These are phyloP conservation scores for Chymomyza procnemis DNA, from an alignment of 2,888 invertebrate genomes.

Conservation along the genomic window DNA sequence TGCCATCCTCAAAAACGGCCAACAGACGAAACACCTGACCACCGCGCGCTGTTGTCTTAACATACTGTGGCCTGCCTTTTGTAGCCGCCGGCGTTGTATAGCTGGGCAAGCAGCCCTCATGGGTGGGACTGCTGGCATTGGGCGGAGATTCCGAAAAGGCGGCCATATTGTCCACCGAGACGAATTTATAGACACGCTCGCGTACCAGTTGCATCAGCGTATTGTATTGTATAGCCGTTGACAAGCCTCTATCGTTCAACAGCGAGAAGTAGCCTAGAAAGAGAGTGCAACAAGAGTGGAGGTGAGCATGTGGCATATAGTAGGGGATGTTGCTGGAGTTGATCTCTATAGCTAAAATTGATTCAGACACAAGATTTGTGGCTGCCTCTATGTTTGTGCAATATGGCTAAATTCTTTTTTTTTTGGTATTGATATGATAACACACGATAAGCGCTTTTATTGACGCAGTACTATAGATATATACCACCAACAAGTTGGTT, in stretches of 20 bases:
- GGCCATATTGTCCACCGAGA: conserved; percentile 78
- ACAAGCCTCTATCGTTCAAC: conserved; percentile 83
- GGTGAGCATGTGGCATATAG: background rate
- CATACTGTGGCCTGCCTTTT: conserved; percentile 80
- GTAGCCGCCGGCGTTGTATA: conserved; percentile 28
- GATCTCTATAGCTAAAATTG: background rate
- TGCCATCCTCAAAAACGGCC: conserved; percentile 87
- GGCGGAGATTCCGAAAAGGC: conserved; percentile 77
- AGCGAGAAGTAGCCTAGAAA: conserved; percentile 84
- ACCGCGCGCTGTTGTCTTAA: conserved; percentile 85
- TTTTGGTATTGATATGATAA: background rate
- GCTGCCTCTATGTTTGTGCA: conserved; percentile 6
- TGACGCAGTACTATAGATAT: background rate
- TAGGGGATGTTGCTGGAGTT: background rate
- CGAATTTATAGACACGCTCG: conserved; percentile 82
- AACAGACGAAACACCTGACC: conserved; percentile 86
- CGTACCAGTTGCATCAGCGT: conserved; percentile 84
- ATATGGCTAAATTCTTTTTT: background rate
- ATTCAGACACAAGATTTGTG: background rate
- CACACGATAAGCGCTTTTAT: background rate
- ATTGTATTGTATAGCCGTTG: conserved; percentile 83
- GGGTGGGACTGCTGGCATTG: conserved; percentile 67
- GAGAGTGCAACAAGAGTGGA: background rate
- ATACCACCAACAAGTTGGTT: too few relatives aligned
- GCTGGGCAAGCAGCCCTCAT: conserved; percentile 69